Conservation (phyloP, 2,113 vertebrate species). For the Nerophis ophidion region DNA sequence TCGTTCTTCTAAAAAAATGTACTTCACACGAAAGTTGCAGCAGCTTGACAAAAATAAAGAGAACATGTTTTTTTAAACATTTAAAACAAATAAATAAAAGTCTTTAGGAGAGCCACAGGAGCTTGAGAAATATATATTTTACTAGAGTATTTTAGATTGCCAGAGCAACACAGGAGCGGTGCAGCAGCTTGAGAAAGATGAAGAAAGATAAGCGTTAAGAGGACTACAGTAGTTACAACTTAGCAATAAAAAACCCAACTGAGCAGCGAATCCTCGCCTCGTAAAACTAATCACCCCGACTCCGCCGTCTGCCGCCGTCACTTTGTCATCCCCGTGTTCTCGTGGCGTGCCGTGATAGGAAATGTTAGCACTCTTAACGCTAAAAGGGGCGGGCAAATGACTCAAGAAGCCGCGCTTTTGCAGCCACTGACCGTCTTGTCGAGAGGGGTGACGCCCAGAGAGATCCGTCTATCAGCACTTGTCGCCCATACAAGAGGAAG, state of each 20-base stretch:
- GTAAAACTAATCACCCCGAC: conserved; percentile 28
- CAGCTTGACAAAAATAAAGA: not conserved
- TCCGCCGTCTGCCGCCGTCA: conserved; percentile 27
- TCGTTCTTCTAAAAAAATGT: no score
- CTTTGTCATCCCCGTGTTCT: conserved; percentile 15
- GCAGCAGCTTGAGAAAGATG: no score
- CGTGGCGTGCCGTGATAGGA: conserved; percentile 28
- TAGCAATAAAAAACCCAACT: no score
- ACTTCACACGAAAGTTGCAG: not conserved
- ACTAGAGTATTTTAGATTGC: no score
- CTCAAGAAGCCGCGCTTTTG: conserved; percentile 16
- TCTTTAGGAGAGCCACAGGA: no score
- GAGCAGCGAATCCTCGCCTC: conserved; percentile 4
- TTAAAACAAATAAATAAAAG: no score
- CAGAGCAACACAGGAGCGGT: no score
- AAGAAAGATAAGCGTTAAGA: no score
- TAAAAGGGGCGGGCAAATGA: conserved; percentile 17
- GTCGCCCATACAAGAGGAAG: conserved; percentile 19
- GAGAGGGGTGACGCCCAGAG: conserved; percentile 17
- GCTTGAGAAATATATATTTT: no score
- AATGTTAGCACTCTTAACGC: conserved; percentile 35
- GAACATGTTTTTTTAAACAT: no score
- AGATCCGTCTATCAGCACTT: conserved; percentile 24
- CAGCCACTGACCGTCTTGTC: conserved; percentile 24
- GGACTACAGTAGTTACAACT: no score